A percentile compares a stretch with the other conserved stretches of the same genome.
phyloP scores from a whole-genome alignment of 2,797 vertebrate genomes.

The Novumbra hubbsi region DNA sequence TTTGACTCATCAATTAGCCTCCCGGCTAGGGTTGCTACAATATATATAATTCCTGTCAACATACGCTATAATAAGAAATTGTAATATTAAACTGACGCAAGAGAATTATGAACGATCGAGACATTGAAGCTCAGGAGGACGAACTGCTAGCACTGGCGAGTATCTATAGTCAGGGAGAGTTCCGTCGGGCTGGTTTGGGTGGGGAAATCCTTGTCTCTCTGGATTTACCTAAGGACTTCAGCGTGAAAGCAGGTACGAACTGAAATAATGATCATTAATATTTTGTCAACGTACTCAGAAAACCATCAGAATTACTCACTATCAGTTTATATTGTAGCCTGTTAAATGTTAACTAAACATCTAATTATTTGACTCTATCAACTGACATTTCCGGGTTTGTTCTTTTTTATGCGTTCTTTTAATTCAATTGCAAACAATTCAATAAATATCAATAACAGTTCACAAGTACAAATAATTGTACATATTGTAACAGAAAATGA shows the following conservation, averaged over 20 bases:
- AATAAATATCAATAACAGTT: too few relatives aligned
- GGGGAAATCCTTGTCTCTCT: constrained; percentile 80
- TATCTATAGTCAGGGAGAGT: constrained; percentile 82
- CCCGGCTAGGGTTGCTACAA: too few relatives aligned
- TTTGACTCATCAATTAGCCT: too few relatives aligned
- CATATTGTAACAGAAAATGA: not conserved
- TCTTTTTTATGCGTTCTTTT: too few relatives aligned
- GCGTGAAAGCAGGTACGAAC: constrained; percentile 69
- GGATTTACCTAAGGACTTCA: constrained; percentile 78
- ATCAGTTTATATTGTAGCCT: not conserved
- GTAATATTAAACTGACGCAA: not conserved
- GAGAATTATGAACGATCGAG: constrained; percentile 65
- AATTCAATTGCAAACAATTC: too few relatives aligned
- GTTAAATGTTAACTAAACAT: not conserved
- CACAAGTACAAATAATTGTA: too few relatives aligned
- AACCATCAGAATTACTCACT: not conserved
- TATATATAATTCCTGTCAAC: not conserved
- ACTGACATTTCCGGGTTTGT: too few relatives aligned
- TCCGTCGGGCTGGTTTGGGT: constrained; percentile 75
- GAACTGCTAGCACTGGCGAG: constrained; percentile 85
- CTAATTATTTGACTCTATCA: too few relatives aligned
- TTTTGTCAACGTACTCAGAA: not conserved
- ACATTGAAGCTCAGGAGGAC: constrained; percentile 83
- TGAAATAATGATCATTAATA: not conserved
- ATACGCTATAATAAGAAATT: not conserved